phyloP scores from a whole-genome alignment of 2,888 invertebrate genomes.

The Hemaris fuciformis region DNA sequence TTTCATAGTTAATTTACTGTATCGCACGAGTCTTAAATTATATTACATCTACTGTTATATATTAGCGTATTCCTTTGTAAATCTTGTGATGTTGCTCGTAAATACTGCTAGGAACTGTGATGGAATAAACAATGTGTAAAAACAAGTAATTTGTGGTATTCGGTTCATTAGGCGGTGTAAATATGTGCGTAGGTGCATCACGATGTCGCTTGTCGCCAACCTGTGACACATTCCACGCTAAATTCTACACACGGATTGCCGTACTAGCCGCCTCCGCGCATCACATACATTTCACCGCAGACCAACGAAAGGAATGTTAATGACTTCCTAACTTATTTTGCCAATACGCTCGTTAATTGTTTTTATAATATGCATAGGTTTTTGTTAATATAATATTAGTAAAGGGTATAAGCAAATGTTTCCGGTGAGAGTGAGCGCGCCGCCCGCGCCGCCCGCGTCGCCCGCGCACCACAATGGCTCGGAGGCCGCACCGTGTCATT shows the following conservation, averaged over 20 bases:
- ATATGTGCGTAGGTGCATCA: constrained; percentile 6
- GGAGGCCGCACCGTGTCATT: constrained; percentile 50
- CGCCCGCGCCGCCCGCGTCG: constrained; percentile 22
- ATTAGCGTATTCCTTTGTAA: background rate
- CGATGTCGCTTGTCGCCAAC: constrained; percentile 17
- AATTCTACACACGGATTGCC: constrained; percentile 33
- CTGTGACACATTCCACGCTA: constrained; percentile 40
- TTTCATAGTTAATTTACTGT: constrained; percentile 9
- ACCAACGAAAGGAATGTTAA: constrained; percentile 33
- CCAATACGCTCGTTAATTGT: background rate
- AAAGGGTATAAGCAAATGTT: constrained; percentile 30
- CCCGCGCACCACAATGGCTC: constrained; percentile 37
- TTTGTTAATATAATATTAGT: background rate
- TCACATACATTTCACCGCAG: constrained; percentile 37
- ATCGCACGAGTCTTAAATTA: background rate
- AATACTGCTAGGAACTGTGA: background rate
- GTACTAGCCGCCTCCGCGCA: constrained; percentile 34
- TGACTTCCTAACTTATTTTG: constrained; percentile 17
- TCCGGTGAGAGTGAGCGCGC: constrained; percentile 31
- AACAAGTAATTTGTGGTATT: background rate
- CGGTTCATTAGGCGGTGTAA: constrained; percentile 1
- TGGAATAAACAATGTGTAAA: background rate
- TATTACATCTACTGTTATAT: background rate
- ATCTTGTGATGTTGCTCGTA: background rate
- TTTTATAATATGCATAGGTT: background rate